phyloP scores from a whole-genome alignment of 35 echinoderm and acorn worm genomes.

The Ptychodera flava region DNA sequence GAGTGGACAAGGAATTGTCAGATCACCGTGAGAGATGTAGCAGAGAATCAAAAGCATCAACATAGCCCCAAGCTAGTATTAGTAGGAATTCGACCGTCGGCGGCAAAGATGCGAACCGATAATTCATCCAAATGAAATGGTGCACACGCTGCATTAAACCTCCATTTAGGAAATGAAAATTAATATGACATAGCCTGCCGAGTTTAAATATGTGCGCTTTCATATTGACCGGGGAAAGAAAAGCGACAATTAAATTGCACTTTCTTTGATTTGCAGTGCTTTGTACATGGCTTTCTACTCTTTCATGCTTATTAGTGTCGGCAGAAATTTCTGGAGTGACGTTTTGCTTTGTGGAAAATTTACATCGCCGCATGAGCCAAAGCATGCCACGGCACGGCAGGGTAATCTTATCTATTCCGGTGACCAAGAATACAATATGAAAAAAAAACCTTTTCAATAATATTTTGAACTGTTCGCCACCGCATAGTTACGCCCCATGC shows the following conservation, averaged over 20 bases:
- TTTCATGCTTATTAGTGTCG: neutral
- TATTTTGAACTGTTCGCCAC: neutral
- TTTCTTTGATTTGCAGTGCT: neutral
- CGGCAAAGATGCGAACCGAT: neutral
- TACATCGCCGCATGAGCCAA: neutral
- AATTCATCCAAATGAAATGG: neutral
- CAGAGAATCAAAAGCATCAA: neutral
- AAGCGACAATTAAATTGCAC: conserved; percentile 1
- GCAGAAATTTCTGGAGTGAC: neutral
- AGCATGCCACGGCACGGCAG: neutral
- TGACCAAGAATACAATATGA: neutral
- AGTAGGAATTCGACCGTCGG: neutral
- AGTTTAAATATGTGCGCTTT: conserved; percentile 1
- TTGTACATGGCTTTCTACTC: neutral
- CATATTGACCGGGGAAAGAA: neutral
- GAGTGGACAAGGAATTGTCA: too few relatives aligned
- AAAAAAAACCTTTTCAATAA: neutral
- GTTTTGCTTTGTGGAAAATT: neutral
- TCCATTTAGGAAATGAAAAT: neutral
- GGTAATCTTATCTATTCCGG: neutral
- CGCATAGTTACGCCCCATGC: neutral
- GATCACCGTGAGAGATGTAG: too few relatives aligned
- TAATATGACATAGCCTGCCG: neutral
- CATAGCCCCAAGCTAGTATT: neutral
- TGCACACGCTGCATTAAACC: neutral